Percentiles rank a stretch among this genome's conserved stretches.
phyloP scores from a whole-genome alignment of 2,113 vertebrate species.

The Polypterus bichir region DNA sequence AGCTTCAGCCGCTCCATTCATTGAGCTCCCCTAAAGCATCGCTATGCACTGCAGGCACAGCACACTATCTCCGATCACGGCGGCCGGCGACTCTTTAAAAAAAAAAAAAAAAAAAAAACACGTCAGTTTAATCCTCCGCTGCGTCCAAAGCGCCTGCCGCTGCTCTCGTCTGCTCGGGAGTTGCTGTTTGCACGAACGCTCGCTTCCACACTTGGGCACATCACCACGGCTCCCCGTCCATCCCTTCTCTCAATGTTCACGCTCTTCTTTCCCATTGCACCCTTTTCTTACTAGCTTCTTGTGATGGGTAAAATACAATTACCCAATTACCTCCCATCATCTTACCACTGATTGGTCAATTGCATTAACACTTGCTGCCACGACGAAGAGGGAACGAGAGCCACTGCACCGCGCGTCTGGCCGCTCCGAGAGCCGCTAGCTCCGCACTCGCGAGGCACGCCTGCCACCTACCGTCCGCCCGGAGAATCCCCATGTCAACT shows the following conservation, averaged over 20 bases:
- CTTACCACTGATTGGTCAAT: conserved; percentile 66
- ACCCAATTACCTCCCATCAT: conserved; percentile 70
- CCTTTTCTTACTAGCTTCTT: conserved; percentile 35
- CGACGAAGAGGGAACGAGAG: conserved; percentile 10
- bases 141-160: conserved; percentile 25
- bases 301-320: conserved; percentile 66
- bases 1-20: background rate
- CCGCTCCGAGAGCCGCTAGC: conserved; percentile 16
- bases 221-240: conserved; percentile 11
- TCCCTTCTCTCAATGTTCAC: conserved; percentile 5
- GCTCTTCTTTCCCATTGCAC: background rate
- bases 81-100: background rate
- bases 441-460: conserved; percentile 45
- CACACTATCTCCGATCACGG: background rate
- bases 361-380: conserved; percentile 61
- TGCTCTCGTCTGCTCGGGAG: conserved; percentile 27
- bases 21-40: background rate
- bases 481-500: conserved; percentile 7
- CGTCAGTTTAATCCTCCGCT: conserved; percentile 27
- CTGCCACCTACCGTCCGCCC: conserved; percentile 75
- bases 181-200: conserved; percentile 16
- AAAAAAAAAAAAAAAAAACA: conserved; percentile 7
- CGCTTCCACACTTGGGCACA: conserved; percentile 4
- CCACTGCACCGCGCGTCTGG: conserved; percentile 6
- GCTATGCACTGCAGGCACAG: conserved; percentile 16